A percentile compares a stretch with the other conserved stretches of the same genome.
These are phyloP conservation scores for Euglossa dilemma DNA, from an alignment of 1,140 invertebrate genomes.

Conservation along the genomic window DNA sequence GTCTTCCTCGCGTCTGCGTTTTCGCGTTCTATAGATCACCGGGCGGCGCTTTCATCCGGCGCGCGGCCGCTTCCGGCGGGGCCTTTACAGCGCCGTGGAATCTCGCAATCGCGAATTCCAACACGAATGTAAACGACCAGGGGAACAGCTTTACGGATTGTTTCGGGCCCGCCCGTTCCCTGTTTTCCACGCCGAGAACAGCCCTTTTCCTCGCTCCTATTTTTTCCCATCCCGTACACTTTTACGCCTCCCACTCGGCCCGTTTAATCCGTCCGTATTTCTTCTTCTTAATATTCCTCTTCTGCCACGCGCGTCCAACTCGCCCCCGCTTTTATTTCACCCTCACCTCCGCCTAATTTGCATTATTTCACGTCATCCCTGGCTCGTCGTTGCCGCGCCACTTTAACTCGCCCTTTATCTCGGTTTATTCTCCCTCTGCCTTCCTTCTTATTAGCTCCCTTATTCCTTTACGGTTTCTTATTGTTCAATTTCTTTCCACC, in stretches of 20 bases:
- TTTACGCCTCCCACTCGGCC: neutral
- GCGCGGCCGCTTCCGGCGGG: conserved; percentile 11
- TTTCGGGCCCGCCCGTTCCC: conserved; percentile 61
- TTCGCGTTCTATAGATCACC: conserved; percentile 36
- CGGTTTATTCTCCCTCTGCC: neutral
- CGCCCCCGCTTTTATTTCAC: neutral
- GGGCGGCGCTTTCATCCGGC: conserved; percentile 7
- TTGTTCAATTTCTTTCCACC: too few species aligned
- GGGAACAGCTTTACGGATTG: conserved; percentile 74
- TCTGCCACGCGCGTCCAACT: neutral
- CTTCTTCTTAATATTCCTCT: conserved; percentile 10
- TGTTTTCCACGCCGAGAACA: conserved; percentile 15
- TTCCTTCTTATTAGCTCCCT: neutral
- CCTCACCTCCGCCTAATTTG: neutral
- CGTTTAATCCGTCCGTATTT: conserved; percentile 10
- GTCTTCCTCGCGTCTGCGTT: conserved; percentile 24
- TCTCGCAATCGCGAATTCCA: conserved; percentile 78
- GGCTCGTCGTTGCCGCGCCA: neutral
- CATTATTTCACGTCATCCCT: neutral
- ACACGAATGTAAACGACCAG: conserved; percentile 73
- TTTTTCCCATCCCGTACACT: neutral
- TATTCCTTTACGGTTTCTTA: neutral
- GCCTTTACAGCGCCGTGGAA: conserved; percentile 58
- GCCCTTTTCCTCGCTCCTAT: neutral
- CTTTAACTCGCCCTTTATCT: neutral